These are phyloP conservation scores for Simalia tracyae DNA, from an alignment of 2,797 vertebrate species.

Conservation along the genomic window DNA sequence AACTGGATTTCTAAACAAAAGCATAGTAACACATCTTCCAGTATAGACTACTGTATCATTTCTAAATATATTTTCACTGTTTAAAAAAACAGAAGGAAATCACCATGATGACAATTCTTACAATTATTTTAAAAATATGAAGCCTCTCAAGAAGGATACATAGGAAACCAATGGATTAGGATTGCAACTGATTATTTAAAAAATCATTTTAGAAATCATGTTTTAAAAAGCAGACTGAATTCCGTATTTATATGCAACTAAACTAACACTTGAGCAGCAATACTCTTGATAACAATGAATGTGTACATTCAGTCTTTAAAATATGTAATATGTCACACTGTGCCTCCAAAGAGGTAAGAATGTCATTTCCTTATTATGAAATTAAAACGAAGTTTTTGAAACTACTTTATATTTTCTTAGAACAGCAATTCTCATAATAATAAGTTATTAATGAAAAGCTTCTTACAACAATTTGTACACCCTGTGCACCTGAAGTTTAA, in stretches of 20 bases:
- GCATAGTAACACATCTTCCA: conserved; percentile 17
- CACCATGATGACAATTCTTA: neutral
- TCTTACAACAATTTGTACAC: conserved; percentile 64
- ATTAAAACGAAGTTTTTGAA: conserved; percentile 70
- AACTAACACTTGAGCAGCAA: neutral
- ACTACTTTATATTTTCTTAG: conserved; percentile 53
- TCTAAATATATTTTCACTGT: neutral
- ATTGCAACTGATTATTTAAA: conserved; percentile 20
- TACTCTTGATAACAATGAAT: neutral
- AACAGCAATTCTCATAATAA: conserved; percentile 50
- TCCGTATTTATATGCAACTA: neutral
- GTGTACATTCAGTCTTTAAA: conserved; percentile 46
- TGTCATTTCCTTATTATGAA: conserved; percentile 57
- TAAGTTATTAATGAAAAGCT: conserved; percentile 67
- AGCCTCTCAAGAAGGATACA: neutral
- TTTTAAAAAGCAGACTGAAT: conserved; percentile 24
- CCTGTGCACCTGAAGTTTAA: conserved; percentile 60
- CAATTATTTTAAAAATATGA: neutral
- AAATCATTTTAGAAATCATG: neutral
- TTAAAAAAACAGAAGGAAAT: neutral
- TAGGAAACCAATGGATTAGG: conserved; percentile 11
- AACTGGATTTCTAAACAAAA: conserved; percentile 28
- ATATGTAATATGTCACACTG: conserved; percentile 27
- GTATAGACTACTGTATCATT: neutral
- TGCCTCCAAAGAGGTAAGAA: conserved; percentile 57